Percentiles rank a stretch among this genome's conserved stretches.
Conservation (phyloP, 2,113 vertebrate species). For the Carassius auratus region DNA sequence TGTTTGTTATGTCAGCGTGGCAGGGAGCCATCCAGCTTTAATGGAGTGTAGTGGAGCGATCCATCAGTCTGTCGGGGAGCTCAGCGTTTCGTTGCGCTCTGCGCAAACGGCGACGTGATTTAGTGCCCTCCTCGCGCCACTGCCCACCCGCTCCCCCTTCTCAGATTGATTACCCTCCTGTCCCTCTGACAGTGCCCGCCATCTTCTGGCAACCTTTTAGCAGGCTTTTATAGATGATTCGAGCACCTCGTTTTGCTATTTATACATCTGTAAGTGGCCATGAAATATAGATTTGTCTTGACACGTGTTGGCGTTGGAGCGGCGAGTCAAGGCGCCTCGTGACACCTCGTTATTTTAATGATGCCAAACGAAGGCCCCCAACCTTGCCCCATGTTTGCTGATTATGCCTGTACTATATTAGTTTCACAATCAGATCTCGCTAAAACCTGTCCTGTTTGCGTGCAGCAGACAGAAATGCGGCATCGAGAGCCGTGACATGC, state of each 20-base stretch:
- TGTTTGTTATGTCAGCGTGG: conserved; percentile 78
- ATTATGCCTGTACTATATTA: conserved; percentile 60
- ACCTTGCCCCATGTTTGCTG: conserved; percentile 58
- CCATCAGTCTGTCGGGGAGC: conserved; percentile 74
- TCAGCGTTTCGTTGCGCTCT: conserved; percentile 68
- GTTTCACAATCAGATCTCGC: not conserved
- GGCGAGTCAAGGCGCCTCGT: conserved; percentile 62
- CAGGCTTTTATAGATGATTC: conserved; percentile 80
- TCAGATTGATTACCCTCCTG: conserved; percentile 77
- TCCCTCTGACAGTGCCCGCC: conserved; percentile 70
- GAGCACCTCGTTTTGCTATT: conserved; percentile 80
- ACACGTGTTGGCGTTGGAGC: conserved; percentile 73
- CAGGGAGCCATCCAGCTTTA: conserved; percentile 74
- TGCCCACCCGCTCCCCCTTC: conserved; percentile 51
- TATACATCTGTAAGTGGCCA: conserved; percentile 83
- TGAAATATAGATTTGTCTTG: conserved; percentile 84
- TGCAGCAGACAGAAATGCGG: not conserved
- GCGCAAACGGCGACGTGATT: conserved; percentile 72
- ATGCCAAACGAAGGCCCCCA: conserved; percentile 65
- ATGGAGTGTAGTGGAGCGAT: conserved; percentile 78
- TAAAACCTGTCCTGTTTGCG: conserved; percentile 14
- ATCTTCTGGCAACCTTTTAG: conserved; percentile 81
- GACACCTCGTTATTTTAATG: conserved; percentile 81
- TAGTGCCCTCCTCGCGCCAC: conserved; percentile 68
- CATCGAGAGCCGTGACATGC: conserved; percentile 51